A percentile compares a stretch with the other conserved stretches of the same genome.
These are phyloP conservation scores for Plectrocnemia conspersa DNA, from an alignment of 1,140 invertebrate species.

Conservation along the genomic window DNA sequence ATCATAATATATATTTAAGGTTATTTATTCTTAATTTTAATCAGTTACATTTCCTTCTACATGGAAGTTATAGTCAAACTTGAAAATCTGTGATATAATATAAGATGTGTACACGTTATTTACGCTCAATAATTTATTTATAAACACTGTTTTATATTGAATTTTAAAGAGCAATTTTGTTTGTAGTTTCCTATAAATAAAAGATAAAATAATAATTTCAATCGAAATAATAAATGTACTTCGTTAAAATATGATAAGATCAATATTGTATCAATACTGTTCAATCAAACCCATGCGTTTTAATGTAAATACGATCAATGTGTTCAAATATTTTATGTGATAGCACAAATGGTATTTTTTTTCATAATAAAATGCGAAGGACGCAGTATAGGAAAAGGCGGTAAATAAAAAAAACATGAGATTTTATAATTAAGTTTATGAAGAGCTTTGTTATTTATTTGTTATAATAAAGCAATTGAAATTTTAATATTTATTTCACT, in stretches of 20 bases:
- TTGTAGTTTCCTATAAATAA: too few species aligned
- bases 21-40: neutral
- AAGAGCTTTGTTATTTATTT: constrained; percentile 32
- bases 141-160: too few species aligned
- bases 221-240: too few species aligned
- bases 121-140: too few species aligned
- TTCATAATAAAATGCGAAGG: neutral
- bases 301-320: too few species aligned
- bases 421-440: constrained; percentile 32
- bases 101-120: neutral
- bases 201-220: too few species aligned
- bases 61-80: neutral
- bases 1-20: neutral
- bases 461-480: constrained; percentile 31
- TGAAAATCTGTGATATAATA: constrained; percentile 4
- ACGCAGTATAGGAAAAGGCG: neutral
- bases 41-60: neutral
- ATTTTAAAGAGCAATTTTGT: too few species aligned
- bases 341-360: neutral
- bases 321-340: too few species aligned
- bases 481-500: constrained; percentile 18
- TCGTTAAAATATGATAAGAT: too few species aligned
- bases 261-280: too few species aligned
- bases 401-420: constrained; percentile 17
- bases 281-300: too few species aligned